These are phyloP conservation scores for Camponotus floridanus DNA, from an alignment of 1,140 invertebrate species.

Conservation along the genomic window DNA sequence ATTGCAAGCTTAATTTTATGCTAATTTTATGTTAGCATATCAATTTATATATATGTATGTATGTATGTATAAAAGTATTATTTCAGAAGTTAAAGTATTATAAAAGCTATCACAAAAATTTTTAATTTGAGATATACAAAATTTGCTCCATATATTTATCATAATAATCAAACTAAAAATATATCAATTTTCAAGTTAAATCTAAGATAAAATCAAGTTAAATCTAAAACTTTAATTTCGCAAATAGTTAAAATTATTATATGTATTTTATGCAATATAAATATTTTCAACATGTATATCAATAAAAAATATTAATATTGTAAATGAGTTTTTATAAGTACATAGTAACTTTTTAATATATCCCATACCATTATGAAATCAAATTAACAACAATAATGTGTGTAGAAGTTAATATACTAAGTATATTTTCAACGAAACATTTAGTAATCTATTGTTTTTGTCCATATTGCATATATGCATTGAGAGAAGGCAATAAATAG, in stretches of 20 bases:
- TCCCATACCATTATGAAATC: conserved; percentile 11
- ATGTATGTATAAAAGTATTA: conserved; percentile 23
- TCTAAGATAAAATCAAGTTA: conserved; percentile 41
- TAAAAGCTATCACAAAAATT: conserved; percentile 66
- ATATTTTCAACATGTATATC: conserved; percentile 11
- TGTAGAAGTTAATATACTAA: conserved; percentile 7
- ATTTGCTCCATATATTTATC: conserved; percentile 46
- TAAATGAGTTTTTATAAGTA: not conserved
- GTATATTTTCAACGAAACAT: conserved; percentile 6
- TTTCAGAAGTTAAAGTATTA: conserved; percentile 52
- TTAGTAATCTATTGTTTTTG: conserved; percentile 30
- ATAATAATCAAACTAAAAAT: conserved; percentile 37
- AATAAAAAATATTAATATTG: conserved; percentile 12
- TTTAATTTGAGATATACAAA: conserved; percentile 66
- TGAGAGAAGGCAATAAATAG: conserved; percentile 81
- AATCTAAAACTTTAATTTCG: conserved; percentile 36
- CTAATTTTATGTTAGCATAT: conserved; percentile 51
- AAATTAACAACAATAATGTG: conserved; percentile 4
- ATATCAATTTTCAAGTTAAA: conserved; percentile 43
- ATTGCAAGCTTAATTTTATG: conserved; percentile 28
- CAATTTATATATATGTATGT: conserved; percentile 8
- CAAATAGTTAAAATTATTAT: conserved; percentile 38
- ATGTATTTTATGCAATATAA: conserved; percentile 2
- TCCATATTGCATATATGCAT: conserved; percentile 57
- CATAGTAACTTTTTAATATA: conserved; percentile 19